Evolutionary conservation across 2,797 vertebrate genomes (phyloP).

Genomic region (Bothrops alternatus): DNA sequence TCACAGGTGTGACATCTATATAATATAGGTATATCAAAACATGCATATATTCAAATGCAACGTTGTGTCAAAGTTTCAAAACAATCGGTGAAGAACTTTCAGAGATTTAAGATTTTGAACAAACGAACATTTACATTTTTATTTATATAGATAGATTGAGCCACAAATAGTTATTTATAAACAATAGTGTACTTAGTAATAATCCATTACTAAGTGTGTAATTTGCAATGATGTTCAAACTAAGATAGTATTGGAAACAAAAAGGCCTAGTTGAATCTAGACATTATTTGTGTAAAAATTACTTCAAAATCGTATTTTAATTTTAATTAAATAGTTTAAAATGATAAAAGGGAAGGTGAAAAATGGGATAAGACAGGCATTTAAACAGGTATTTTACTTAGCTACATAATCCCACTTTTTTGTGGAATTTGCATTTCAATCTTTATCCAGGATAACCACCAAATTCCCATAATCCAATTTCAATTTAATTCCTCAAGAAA

Average conservation of each 20-base stretch:
- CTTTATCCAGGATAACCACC: neutral
- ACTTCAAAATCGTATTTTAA: neutral
- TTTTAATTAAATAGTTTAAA: neutral
- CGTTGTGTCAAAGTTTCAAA: too few species aligned
- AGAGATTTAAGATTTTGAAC: too few species aligned
- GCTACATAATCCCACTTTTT: too few species aligned
- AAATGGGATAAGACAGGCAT: neutral
- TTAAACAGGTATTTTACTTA: neutral
- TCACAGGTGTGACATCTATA: too few species aligned
- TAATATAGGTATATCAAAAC: too few species aligned
- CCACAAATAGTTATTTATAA: neutral
- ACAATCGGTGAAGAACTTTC: too few species aligned
- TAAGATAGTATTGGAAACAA: neutral
- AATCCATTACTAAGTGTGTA: neutral
- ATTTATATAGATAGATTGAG: neutral
- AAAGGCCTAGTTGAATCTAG: neutral
- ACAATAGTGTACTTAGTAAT: neutral
- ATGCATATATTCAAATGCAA: too few species aligned
- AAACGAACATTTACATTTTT: too few species aligned
- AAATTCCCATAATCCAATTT: neutral
- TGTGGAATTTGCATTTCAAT: neutral
- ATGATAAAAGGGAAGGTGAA: neutral
- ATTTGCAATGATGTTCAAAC: neutral
- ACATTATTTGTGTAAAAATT: neutral
- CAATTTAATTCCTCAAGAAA: neutral